Evolutionary conservation across 1,140 invertebrate genomes (phyloP).

Genomic region (Platyscapa corneri): DNA sequence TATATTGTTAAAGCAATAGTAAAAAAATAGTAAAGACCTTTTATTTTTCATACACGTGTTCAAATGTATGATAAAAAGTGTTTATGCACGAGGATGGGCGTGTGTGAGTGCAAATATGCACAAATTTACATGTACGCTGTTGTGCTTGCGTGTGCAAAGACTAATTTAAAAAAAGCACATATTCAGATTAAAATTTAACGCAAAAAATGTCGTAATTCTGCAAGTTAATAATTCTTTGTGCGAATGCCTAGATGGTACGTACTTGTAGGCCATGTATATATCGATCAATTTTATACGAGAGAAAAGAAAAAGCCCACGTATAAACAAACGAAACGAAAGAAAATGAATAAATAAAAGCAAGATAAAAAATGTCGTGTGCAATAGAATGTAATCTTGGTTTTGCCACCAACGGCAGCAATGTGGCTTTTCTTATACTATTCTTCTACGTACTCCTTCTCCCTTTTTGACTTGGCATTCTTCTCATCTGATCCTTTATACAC

Average conservation of each 20-base stretch:
- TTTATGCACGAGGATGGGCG: neutral
- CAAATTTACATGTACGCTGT: neutral
- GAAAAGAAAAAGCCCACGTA: neutral
- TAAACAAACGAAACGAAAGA: neutral
- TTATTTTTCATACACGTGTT: neutral
- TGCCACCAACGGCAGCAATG: neutral
- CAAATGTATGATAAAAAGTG: neutral
- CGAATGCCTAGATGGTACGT: neutral
- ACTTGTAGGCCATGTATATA: constrained; percentile 1
- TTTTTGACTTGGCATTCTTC: neutral
- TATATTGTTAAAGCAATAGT: constrained; percentile 35
- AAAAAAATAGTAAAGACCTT: constrained; percentile 45
- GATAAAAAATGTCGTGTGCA: constrained; percentile 7
- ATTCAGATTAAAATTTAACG: neutral
- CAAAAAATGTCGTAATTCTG: neutral
- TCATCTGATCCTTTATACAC: constrained; percentile 23
- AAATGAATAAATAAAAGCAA: neutral
- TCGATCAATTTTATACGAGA: neutral
- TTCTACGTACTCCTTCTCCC: neutral
- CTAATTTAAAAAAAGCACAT: neutral
- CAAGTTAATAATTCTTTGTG: neutral
- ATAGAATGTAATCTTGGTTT: constrained; percentile 27
- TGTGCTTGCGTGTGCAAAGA: neutral
- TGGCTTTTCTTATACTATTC: constrained; percentile 1
- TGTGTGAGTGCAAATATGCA: neutral